phyloP scores from a whole-genome alignment of 1,140 invertebrate species.

The Drosophila sproati region DNA sequence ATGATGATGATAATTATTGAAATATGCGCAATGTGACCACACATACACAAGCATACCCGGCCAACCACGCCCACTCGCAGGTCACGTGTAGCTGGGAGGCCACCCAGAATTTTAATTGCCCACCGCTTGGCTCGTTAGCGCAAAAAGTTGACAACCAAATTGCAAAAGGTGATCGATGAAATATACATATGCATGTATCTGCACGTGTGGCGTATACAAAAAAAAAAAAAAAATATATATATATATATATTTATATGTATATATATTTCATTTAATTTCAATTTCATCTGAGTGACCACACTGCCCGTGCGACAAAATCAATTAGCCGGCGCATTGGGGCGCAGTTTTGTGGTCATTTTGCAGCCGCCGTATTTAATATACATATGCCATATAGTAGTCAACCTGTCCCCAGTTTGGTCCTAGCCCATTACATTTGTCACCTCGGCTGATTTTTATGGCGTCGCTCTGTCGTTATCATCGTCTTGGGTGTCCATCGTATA shows the following conservation, averaged over 20 bases:
- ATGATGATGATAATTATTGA: constrained; percentile 44
- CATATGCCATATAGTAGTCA: constrained; percentile 16
- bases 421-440: constrained; percentile 64
- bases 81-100: constrained; percentile 19
- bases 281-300: constrained; percentile 27
- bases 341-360: constrained; percentile 38
- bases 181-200: constrained; percentile 9
- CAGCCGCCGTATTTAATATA: constrained; percentile 30
- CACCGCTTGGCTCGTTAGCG: constrained; percentile 69
- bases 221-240: background rate
- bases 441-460: constrained; percentile 73
- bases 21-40: constrained; percentile 59
- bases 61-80: background rate
- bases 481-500: constrained; percentile 26
- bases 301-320: background rate
- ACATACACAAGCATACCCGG: constrained; percentile 31
- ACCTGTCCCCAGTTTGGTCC: constrained; percentile 18
- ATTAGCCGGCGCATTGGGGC: constrained; percentile 51
- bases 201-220: too few relatives aligned
- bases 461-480: constrained; percentile 35
- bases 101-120: constrained; percentile 66
- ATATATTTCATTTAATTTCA: constrained; percentile 76
- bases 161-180: constrained; percentile 71
- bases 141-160: constrained; percentile 55
- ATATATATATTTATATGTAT: constrained; percentile 9